Evolutionary conservation across 1,140 invertebrate species (phyloP), one percentile per base, ranked within the genome.

Genomic region (Drosophila bipectinata): DNA sequence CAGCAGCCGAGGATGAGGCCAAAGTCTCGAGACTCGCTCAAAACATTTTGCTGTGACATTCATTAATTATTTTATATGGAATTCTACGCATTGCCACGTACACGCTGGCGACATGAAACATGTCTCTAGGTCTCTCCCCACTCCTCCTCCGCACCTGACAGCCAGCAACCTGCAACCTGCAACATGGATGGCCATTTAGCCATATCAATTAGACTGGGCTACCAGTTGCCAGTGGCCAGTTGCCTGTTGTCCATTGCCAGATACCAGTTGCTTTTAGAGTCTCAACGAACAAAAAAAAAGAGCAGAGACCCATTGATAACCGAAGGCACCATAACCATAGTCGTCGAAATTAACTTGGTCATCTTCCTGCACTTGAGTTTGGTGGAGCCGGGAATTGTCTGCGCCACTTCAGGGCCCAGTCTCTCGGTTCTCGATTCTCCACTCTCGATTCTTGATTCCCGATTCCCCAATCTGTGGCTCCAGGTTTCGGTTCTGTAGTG

Each of bases 61-160:
- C 83, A 91, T 91, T 91, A 91, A 91, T 91, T 91, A 91, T 91
- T 90, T 91, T 91, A 91, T 91, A 89, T 91, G 81, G 84, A 89
- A 91, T 91, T 87, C 81, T 91, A 84, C 75, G 81, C 84, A 91
- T 91, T 83, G 76, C 89, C 89, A 91, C 89, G 89, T 91, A 91
- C 89, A 72, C 62, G 79, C 71, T 89, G 89, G 89, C 88, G 89
- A 90, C 89, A 90, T 85, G 79, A 77, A 88, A 88, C 83, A 89
- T 88, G 83, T 88, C 83, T 87, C 52, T 80, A 71, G 60, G 67
- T 45, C 67, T 69, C 32, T 69, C 32, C 44, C 34, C 61, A 32
- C 72, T 39, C 48, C 44, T 18, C 15, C 51, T 30, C 30, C 37
- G 41, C 32, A 37, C 4, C 34, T n/a, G 34, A 37, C 34, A 37